Evolutionary conservation across 2,797 vertebrate species (phyloP), one percentile per base, ranked within the genome.

Genomic region (Dendrocincla tyrannina): DNA sequence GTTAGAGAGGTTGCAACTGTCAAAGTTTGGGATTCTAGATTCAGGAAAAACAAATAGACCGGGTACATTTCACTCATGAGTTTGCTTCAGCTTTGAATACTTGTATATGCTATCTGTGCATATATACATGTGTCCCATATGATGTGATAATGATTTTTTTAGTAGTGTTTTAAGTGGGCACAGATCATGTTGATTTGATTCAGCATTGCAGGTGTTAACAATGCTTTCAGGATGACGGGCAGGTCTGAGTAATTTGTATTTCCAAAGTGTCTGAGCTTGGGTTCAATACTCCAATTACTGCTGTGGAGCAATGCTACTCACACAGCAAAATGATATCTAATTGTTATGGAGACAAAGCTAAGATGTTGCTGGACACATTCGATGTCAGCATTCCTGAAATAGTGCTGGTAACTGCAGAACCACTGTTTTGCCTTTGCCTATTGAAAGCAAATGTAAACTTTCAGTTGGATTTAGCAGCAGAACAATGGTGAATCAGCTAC

Each of bases 241-340:
- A 18, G 22, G 4, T 64, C 42, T 8, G 41, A 70, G 32, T 59
- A 33, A 39, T 30, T 66, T 42, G 17, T 30, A 22, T 73, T 94
- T 94, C 17, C 17, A 18, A 73, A 69, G 19, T 49, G n/a, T 35
- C 44, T 81, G 39, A 39, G 18, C 53, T 18, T n/a, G 18, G 35
- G 7, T 69, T 73, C 33, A 25, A 0, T 49, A 24, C 24, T 68
- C 8, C 6, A 56, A 0, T 62, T 69, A 32, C 2, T 67, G 52
- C 41, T 82, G 30, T 62, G 78, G 6, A 73, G 28, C 5, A 6
- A 7, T 16, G 5, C 55, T 66, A 10, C 23, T 10, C 30, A 37
- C 16, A 17, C 32, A 58, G 46, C 41, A 63, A 88, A 82, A 23
- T 63, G 3, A 1, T 47, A 14, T 11, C 11, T 53, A 32, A 24